Evolutionary conservation across 2,797 vertebrate genomes (phyloP).

Genomic region (Mallotus villosus): DNA sequence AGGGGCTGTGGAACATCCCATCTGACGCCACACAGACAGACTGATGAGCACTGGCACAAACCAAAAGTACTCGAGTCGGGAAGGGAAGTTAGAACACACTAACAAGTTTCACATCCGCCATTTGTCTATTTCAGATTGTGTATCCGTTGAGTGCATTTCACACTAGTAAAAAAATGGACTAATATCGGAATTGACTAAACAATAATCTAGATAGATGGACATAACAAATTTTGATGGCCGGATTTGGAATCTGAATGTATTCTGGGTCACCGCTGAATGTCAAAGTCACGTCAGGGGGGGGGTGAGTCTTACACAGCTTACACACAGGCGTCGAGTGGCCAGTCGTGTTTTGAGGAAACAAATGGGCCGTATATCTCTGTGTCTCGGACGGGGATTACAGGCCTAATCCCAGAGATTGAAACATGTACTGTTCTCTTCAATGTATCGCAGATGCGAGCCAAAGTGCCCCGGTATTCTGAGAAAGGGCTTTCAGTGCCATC

Average conservation of each 20-base stretch:
- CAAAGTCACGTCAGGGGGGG: background rate
- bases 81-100: background rate
- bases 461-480: background rate
- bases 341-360: background rate
- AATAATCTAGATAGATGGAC: too few species aligned
- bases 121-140: background rate
- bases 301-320: background rate
- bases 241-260: background rate
- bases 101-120: background rate
- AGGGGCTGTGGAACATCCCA: constrained; percentile 16
- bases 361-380: constrained; percentile 12
- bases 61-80: background rate
- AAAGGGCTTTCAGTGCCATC: constrained; percentile 6
- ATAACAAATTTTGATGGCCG: background rate
- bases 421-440: constrained; percentile 1
- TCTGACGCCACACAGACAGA: background rate
- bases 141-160: background rate
- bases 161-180: background rate
- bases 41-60: constrained; percentile 8
- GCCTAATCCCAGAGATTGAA: constrained; percentile 27
- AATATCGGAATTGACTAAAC: too few species aligned
- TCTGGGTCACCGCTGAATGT: background rate
- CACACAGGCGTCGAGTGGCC: background rate
- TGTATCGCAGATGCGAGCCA: background rate
- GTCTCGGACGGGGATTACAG: constrained; percentile 16